Base-by-base conservation (phyloP, 2,888 invertebrate genomes). In the Chloromyia formosa region DNA sequence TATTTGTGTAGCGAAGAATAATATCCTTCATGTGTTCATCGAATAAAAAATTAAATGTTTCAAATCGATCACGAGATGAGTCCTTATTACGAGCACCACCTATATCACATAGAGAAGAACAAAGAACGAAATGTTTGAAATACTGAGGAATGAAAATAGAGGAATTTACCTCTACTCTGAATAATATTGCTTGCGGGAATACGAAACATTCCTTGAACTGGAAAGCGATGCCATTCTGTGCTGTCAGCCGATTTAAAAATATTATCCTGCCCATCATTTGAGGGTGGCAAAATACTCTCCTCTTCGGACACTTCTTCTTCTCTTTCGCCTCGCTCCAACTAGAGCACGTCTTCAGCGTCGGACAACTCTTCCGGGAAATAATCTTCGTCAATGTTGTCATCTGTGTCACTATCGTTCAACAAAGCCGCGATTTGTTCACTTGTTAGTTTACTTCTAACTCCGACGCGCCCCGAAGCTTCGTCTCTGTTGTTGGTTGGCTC, bases 21-120 rank as follows among this genome's bases (percentile, higher is more conserved):
- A n/a, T n/a, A n/a, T n/a, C n/a, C n/a, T n/a, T n/a, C n/a, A n/a
- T 45, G 45, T 45, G 45, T 45, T 45, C 45, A 45, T 45, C 45
- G 45, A 45, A 45, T 45, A 45, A 10, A 45, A 45, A 45, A 45
- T 45, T 45, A 12, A 45, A 10, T 12, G 45, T 45, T 45, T 45
- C 9, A 7, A 45, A 45, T 45, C 45, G 45, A 45, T 45, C 45
- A 45, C 7, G 7, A 45, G 12, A 45, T 45, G 45, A 12, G 45
- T 45, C 45, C 45, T 45, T 45, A 45, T 10, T 45, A 12, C 12
- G 45, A 45, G 45, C 45, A 12, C 45, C 45, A 12, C 45, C 45
- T 45, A 45, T 45, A 45, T 45, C 7, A 45, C 45, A 45, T 10
- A 45, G 45, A 12, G 45, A 45, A 45, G 45, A 12, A 12, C 7